phyloP scores from a whole-genome alignment of 2,113 vertebrate species.

The Coreoperca whiteheadi region DNA sequence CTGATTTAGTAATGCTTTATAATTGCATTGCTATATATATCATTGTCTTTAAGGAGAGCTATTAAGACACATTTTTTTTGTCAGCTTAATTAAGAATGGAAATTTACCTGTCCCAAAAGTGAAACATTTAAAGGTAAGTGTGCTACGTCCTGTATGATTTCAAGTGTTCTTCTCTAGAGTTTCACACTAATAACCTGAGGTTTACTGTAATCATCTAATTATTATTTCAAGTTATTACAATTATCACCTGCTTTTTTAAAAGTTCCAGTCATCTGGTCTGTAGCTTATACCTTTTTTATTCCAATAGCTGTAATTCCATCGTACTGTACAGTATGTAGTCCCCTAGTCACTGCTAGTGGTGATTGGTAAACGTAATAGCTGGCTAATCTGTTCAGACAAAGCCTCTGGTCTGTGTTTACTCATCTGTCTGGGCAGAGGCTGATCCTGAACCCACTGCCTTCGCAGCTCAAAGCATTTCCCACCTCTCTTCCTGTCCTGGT shows the following conservation, averaged over 20 bases:
- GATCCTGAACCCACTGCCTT: slow-evolving; percentile 51
- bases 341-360: slow-evolving; percentile 17
- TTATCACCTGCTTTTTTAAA: not conserved
- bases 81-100: not conserved
- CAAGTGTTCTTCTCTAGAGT: not conserved
- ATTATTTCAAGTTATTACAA: not conserved
- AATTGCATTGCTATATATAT: not conserved
- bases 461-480: slow-evolving; percentile 5
- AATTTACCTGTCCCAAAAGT: not conserved
- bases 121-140: not conserved
- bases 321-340: slow-evolving; percentile 32
- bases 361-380: slow-evolving; percentile 54
- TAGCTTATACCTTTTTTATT: slow-evolving; percentile 15
- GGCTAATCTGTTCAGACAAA: slow-evolving; percentile 72
- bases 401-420: slow-evolving; percentile 73
- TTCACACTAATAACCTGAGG: not conserved
- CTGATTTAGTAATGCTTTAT: not conserved
- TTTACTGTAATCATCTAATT: not conserved
- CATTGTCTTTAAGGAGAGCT: not conserved
- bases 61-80: not conserved
- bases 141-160: not conserved
- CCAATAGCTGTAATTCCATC: slow-evolving; percentile 18
- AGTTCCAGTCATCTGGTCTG: not conserved
- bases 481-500: not conserved
- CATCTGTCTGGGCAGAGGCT: slow-evolving; percentile 53